Percentiles rank a stretch among this genome's conserved stretches.
Conservation (phyloP, 2,113 vertebrate species). For the Dryoscopus gambensis region DNA sequence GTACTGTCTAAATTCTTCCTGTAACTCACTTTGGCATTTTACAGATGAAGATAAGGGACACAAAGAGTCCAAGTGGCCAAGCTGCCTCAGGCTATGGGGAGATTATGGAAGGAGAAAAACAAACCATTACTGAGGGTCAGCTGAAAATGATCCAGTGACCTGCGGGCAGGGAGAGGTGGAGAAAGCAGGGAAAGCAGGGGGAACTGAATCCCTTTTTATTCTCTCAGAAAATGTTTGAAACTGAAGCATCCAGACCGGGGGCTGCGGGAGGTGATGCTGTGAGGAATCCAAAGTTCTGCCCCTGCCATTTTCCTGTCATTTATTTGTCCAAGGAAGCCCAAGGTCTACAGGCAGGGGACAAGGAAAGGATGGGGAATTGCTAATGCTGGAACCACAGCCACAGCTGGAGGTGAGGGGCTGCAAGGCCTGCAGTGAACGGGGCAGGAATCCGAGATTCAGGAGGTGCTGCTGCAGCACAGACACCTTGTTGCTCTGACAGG, state of each 20-base stretch:
- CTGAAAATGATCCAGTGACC: neutral
- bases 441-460: neutral
- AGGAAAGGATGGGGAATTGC: neutral
- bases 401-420: neutral
- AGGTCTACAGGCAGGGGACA: neutral
- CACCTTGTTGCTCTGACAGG: neutral
- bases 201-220: fast-evolving
- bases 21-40: neutral
- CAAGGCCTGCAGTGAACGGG: neutral
- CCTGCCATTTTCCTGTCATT: neutral
- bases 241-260: neutral
- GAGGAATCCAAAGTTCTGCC: neutral
- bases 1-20: neutral
- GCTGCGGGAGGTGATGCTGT: neutral
- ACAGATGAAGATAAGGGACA: neutral
- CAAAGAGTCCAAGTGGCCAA: neutral
- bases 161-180: neutral
- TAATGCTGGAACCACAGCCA: neutral
- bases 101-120: neutral
- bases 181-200: neutral
- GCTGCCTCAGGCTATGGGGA: neutral
- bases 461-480: neutral
- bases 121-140: neutral
- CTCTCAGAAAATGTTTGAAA: neutral
- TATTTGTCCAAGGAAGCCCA: neutral